Percentiles rank a stretch among this genome's conserved stretches.
Evolutionary conservation across 2,113 vertebrate species (phyloP).

Genomic region (Xiphorhynchus elegans): DNA sequence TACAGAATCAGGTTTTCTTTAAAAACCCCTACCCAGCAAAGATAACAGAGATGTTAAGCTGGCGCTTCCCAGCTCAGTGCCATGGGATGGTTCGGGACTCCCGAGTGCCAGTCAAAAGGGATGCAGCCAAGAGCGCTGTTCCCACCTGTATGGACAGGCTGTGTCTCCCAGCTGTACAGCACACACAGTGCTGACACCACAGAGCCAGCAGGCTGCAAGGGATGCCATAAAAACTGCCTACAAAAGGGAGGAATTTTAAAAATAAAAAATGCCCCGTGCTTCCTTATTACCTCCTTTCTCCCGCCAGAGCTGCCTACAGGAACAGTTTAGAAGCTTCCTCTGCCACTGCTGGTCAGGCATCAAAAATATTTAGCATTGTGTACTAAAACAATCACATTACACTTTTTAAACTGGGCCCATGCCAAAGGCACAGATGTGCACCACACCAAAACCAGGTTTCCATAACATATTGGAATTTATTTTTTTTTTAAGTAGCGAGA

Average conservation of each 20-base stretch:
- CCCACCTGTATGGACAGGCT: neutral
- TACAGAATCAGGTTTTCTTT: neutral
- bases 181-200: neutral
- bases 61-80: neutral
- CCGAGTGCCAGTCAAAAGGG: rapidly evolving
- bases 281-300: neutral
- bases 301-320: neutral
- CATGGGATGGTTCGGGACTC: neutral
- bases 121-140: neutral
- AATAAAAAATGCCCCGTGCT: neutral
- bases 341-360: neutral
- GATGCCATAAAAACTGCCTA: neutral
- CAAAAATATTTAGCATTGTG: neutral
- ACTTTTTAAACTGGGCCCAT: neutral
- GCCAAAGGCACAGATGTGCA: neutral
- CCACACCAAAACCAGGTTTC: neutral
- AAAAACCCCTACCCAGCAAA: neutral
- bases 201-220: neutral
- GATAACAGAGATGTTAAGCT: neutral
- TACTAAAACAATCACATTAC: neutral
- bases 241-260: neutral
- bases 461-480: neutral
- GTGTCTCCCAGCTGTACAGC: neutral
- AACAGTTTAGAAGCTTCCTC: neutral
- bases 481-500: neutral